Evolutionary conservation across 2,797 vertebrate species (phyloP).

Genomic region (Gallinago solitaria): DNA sequence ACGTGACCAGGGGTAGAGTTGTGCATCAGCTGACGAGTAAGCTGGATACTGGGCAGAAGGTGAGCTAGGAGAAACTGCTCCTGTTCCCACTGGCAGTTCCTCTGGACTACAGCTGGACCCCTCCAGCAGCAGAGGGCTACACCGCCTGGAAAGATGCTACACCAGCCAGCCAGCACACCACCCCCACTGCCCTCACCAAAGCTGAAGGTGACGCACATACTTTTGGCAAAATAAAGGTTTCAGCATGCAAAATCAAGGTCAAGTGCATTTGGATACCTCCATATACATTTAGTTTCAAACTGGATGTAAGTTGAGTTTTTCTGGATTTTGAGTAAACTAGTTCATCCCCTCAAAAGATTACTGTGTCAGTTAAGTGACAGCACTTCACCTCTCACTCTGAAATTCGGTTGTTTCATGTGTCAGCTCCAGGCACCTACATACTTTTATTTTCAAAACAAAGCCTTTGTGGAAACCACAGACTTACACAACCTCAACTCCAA

Average conservation of each 20-base stretch:
- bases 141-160: rapidly evolving
- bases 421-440: neutral
- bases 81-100: neutral
- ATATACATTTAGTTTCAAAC: neutral
- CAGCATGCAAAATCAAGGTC: neutral
- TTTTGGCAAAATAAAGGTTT: neutral
- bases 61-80: neutral
- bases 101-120: neutral
- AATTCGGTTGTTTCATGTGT: rapidly evolving
- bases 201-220: rapidly evolving
- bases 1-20: neutral
- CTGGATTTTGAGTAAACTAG: neutral
- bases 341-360: neutral
- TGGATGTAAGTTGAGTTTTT: neutral
- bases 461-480: neutral
- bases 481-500: neutral
- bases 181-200: neutral
- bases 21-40: rapidly evolving
- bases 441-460: neutral
- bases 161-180: neutral
- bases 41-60: neutral
- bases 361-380: neutral
- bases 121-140: neutral
- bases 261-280: neutral
- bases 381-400: neutral